These are phyloP conservation scores for Rallus limicola DNA, from an alignment of 2,113 vertebrate genomes.

Conservation along the genomic window DNA sequence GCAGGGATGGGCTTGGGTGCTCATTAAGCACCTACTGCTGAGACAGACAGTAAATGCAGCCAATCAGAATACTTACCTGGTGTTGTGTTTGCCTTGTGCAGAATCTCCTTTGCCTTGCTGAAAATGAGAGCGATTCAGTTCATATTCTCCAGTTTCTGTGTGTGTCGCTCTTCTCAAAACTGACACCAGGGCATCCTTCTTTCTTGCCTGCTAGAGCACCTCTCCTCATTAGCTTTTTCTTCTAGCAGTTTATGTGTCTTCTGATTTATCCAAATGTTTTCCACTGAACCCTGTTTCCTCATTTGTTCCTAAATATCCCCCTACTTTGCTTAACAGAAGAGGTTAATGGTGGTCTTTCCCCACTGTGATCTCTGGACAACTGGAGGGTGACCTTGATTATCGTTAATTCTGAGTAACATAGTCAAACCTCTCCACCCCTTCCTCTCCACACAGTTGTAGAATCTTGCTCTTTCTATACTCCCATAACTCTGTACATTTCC, in stretches of 20 bases:
- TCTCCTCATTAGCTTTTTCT: background rate
- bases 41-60: background rate
- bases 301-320: background rate
- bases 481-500: background rate
- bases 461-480: background rate
- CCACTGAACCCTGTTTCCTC: background rate
- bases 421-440: background rate
- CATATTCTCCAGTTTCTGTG: background rate
- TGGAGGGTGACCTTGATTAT: background rate
- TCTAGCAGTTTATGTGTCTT: background rate
- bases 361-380: background rate
- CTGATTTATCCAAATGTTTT: background rate
- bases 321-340: background rate
- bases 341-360: background rate
- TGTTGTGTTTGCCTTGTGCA: background rate
- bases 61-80: background rate
- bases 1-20: background rate
- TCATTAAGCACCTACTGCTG: background rate
- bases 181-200: background rate
- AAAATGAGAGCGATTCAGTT: background rate
- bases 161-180: background rate
- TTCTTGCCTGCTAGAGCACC: background rate
- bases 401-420: background rate
- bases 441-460: background rate
- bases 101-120: background rate